phyloP scores from a whole-genome alignment of 2,797 vertebrate genomes.

The Gobio occitaniae region DNA sequence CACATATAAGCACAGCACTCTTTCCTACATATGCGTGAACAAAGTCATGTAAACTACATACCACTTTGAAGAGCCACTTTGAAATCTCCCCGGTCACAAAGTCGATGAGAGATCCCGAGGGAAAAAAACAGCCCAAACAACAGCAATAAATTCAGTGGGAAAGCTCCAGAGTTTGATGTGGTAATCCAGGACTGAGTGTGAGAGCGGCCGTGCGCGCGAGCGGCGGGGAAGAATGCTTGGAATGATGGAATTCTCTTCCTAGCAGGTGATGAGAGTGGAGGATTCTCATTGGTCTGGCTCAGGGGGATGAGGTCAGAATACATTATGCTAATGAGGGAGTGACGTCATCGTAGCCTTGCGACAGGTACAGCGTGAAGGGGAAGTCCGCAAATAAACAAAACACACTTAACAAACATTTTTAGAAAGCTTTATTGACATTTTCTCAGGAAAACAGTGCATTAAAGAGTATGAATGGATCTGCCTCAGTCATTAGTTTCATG shows the following conservation, averaged over 20 bases:
- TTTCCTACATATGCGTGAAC: not conserved
- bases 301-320: slow-evolving; percentile 80
- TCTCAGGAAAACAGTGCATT: too few relatives aligned
- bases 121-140: not conserved
- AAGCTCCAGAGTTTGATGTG: not conserved
- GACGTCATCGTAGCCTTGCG: slow-evolving; percentile 74
- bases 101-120: not conserved
- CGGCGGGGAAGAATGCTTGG: slow-evolving; percentile 84
- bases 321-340: slow-evolving; percentile 72
- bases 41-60: slow-evolving; percentile 62
- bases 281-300: slow-evolving; percentile 78
- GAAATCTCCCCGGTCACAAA: slow-evolving; percentile 65
- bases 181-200: slow-evolving; percentile 56
- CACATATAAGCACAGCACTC: not conserved
- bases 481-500: not conserved
- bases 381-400: not conserved
- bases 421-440: not conserved
- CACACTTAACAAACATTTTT: not conserved
- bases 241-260: slow-evolving; percentile 92
- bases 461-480: not conserved
- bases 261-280: slow-evolving; percentile 88
- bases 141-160: slow-evolving; percentile 45
- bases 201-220: slow-evolving; percentile 70
- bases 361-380: slow-evolving; percentile 66
- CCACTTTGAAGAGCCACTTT: slow-evolving; percentile 80